A percentile compares a stretch with the other conserved stretches of the same genome.
Conservation (phyloP, 2,888 invertebrate species). For the Camponotus fellah region DNA sequence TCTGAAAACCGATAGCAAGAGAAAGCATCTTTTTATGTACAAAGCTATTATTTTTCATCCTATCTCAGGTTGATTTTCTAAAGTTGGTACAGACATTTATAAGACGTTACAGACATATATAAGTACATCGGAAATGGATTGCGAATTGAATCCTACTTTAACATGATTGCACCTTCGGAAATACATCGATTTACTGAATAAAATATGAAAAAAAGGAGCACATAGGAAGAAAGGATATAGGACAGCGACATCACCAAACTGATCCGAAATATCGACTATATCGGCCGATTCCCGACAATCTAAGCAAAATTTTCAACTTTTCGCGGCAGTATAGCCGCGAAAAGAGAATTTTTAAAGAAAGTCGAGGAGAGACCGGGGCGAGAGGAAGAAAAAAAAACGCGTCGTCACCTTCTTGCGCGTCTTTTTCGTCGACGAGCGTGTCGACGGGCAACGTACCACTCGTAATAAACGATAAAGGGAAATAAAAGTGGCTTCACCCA, state of each 20-base stretch:
- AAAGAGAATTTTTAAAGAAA: not conserved
- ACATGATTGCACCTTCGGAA: not conserved
- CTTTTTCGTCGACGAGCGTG: slow-evolving; percentile 59
- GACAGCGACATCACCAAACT: not conserved
- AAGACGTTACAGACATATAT: not conserved
- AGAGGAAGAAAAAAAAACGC: not conserved
- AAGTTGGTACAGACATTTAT: not conserved
- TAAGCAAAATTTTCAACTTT: slow-evolving; percentile 28
- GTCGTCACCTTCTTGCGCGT: slow-evolving; percentile 41
- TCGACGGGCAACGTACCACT: slow-evolving; percentile 52
- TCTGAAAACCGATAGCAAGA: not conserved
- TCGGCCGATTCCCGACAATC: not conserved
- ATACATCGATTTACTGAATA: not conserved
- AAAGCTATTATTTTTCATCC: not conserved
- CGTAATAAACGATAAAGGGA: slow-evolving; percentile 64
- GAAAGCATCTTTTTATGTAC: not conserved
- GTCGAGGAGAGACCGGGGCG: not conserved
- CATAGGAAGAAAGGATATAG: not conserved
- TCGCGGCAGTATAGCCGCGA: not conserved
- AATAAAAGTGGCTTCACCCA: slow-evolving; percentile 46
- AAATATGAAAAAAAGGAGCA: not conserved
- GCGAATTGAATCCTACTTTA: slow-evolving; percentile 3
- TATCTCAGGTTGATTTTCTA: not conserved
- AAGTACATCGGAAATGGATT: slow-evolving; percentile 5
- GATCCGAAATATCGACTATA: slow-evolving; percentile 5